A percentile compares a stretch with the other conserved stretches of the same genome.
phyloP scores from a whole-genome alignment of 2,113 vertebrate genomes.

The Xenopus borealis region DNA sequence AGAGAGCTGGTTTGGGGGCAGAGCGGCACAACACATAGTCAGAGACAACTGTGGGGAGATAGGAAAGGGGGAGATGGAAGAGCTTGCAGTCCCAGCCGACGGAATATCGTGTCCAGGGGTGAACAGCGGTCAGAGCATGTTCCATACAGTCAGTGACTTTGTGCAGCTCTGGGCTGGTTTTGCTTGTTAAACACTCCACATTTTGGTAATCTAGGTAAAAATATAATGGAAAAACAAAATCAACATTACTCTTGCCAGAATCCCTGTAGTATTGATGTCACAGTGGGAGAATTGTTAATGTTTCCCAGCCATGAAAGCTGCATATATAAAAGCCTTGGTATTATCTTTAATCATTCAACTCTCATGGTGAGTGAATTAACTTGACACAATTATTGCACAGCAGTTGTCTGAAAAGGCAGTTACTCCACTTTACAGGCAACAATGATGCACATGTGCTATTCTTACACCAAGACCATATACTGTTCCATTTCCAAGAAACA shows the following conservation, averaged over 20 bases:
- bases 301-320: too few relatives aligned
- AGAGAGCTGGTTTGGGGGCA: conserved; percentile 28
- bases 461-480: too few relatives aligned
- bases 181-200: background rate
- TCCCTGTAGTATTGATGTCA: background rate
- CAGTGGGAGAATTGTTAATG: too few relatives aligned
- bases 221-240: background rate
- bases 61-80: conserved; percentile 57
- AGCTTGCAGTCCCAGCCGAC: conserved; percentile 69
- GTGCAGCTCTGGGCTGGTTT: conserved; percentile 53
- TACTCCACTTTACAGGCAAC: too few relatives aligned
- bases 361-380: too few relatives aligned
- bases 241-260: background rate
- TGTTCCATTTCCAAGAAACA: too few relatives aligned
- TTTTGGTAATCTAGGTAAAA: background rate
- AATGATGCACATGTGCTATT: too few relatives aligned
- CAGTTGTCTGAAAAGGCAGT: too few relatives aligned
- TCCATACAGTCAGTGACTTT: conserved; percentile 66
- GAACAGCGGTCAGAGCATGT: conserved; percentile 64
- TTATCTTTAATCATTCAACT: too few relatives aligned
- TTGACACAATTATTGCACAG: too few relatives aligned
- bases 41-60: conserved; percentile 67
- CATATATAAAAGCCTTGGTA: too few relatives aligned
- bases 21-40: conserved; percentile 61
- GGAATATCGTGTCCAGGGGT: conserved; percentile 66